phyloP scores from a whole-genome alignment of 2,113 vertebrate species.

The Corvus hawaiiensis region DNA sequence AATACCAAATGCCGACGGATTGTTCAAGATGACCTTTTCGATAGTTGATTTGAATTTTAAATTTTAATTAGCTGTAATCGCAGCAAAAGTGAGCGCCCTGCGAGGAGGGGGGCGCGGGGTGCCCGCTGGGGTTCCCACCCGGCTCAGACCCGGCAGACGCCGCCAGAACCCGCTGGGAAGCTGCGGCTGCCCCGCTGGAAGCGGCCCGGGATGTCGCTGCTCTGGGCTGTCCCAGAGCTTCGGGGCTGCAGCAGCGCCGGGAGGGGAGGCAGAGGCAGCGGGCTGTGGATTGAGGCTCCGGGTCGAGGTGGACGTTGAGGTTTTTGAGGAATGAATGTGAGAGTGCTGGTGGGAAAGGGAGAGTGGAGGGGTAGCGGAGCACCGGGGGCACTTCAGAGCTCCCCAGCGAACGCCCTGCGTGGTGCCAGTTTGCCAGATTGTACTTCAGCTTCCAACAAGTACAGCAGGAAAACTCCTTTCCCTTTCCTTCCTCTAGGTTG shows the following conservation, averaged over 20 bases:
- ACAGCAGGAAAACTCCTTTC: not conserved
- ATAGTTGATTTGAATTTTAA: conserved; percentile 43
- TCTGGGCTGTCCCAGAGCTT: not conserved
- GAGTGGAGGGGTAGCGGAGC: not conserved
- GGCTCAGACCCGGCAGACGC: not conserved
- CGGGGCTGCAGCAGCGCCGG: not conserved
- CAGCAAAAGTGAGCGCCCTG: not conserved
- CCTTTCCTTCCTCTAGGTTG: not conserved
- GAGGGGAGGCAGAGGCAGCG: not conserved
- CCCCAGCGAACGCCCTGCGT: not conserved
- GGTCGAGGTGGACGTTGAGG: not conserved
- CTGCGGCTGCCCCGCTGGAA: not conserved
- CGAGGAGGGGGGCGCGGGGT: not conserved
- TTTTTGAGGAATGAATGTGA: not conserved
- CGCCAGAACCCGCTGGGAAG: not conserved
- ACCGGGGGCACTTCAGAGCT: not conserved
- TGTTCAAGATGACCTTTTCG: conserved; percentile 50
- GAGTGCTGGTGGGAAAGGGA: not conserved
- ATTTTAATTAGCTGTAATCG: conserved; percentile 38
- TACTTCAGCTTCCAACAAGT: not conserved
- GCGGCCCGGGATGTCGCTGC: not conserved
- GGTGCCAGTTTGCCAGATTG: not conserved
- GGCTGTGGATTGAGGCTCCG: not conserved
- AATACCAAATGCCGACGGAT: conserved; percentile 4
- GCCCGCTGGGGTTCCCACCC: not conserved